phyloP scores from a whole-genome alignment of 2,888 invertebrate species.

The Adineta ricciae region DNA sequence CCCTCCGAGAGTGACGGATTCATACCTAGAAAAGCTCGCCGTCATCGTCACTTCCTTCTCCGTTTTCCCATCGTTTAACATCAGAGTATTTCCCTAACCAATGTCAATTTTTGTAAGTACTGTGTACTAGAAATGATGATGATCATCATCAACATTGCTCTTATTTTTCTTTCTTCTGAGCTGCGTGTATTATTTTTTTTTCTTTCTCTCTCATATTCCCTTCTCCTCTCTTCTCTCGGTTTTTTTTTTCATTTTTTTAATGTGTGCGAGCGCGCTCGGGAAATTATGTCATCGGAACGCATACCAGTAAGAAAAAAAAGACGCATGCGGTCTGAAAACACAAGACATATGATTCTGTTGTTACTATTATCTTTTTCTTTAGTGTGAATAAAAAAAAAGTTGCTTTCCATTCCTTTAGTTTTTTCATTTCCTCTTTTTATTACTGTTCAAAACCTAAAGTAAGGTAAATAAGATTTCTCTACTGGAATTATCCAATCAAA shows the following conservation, averaged over 20 bases:
- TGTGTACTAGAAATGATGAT: not conserved
- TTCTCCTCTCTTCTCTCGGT: not conserved
- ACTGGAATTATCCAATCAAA: not conserved
- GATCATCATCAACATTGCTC: not conserved
- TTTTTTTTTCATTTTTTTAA: not conserved
- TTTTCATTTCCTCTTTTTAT: not conserved
- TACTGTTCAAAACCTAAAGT: not conserved
- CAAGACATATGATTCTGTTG: not conserved
- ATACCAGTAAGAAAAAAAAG: not conserved
- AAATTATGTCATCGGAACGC: not conserved
- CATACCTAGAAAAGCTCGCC: not conserved
- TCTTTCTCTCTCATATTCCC: not conserved
- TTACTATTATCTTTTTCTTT: not conserved
- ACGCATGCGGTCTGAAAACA: not conserved
- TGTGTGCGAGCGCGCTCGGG: not conserved
- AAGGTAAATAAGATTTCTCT: not conserved
- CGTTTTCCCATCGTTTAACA: not conserved
- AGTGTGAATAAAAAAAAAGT: not conserved
- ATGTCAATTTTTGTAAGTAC: not conserved
- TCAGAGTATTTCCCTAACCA: not conserved
- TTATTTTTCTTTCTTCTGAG: not conserved
- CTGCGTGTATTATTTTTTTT: not conserved
- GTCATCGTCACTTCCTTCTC: not conserved
- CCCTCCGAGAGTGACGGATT: not conserved
- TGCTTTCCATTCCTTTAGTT: not conserved